phyloP scores from a whole-genome alignment of 2,113 vertebrate genomes.

The Dicerorhinus sumatrensis region DNA sequence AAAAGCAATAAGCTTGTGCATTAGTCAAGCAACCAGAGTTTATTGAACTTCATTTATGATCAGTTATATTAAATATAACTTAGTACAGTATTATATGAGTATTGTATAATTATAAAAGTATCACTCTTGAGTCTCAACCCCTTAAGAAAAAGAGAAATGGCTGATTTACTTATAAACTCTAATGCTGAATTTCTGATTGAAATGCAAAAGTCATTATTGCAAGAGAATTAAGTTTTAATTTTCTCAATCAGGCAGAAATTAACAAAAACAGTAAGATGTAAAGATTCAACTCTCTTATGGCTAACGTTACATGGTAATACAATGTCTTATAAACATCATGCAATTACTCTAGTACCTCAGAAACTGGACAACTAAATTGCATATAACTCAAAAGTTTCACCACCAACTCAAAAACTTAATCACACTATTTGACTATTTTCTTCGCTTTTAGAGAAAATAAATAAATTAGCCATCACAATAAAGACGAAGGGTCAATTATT shows the following conservation, averaged over 20 bases:
- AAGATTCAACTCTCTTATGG: constrained; percentile 72
- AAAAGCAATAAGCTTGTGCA: constrained; percentile 65
- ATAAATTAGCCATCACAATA: constrained; percentile 28
- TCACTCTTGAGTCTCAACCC: constrained; percentile 53
- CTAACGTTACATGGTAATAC: constrained; percentile 60
- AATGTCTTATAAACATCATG: constrained; percentile 63
- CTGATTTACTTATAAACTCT: constrained; percentile 70
- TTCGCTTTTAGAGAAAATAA: constrained; percentile 56
- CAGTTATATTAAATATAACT: constrained; percentile 89
- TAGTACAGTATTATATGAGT: constrained; percentile 54
- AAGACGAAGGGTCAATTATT: constrained; percentile 35
- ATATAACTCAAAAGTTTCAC: constrained; percentile 58
- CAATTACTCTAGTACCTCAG: constrained; percentile 64
- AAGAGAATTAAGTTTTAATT: constrained; percentile 86
- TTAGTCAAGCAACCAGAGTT: constrained; percentile 78
- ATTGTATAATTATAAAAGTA: constrained; percentile 75
- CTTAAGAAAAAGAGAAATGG: constrained; percentile 70
- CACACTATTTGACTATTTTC: constrained; percentile 27
- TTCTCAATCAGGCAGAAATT: constrained; percentile 81
- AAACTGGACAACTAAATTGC: constrained; percentile 71
- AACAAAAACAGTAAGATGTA: constrained; percentile 80
- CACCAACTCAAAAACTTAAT: constrained; percentile 52
- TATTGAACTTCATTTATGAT: constrained; percentile 89
- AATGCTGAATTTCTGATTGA: constrained; percentile 75
- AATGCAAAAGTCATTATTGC: constrained; percentile 81